These are phyloP conservation scores for Aculops lycopersici DNA, from an alignment of 1,140 invertebrate genomes.

Conservation along the genomic window DNA sequence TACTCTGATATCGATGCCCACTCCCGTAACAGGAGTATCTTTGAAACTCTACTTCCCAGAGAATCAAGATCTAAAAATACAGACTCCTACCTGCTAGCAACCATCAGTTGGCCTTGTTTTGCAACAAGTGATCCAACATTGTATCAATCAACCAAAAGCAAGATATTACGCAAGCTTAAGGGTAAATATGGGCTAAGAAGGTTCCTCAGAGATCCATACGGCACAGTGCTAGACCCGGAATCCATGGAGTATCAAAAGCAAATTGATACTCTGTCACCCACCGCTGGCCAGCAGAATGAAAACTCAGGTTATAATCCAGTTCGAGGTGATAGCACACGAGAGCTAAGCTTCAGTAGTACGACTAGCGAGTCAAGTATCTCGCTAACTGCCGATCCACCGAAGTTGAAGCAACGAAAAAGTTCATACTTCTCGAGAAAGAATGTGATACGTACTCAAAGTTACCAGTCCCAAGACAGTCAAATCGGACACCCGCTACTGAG, in stretches of 20 bases:
- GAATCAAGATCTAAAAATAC: constrained; percentile 71
- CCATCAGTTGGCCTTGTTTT: constrained; percentile 86
- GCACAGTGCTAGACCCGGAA: constrained; percentile 40
- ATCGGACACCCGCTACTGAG: background rate
- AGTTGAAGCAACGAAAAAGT: no score
- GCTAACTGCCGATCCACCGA: no score
- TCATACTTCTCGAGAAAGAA: no score
- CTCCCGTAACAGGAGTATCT: constrained; percentile 89
- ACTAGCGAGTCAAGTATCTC: no score
- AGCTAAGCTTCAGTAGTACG: no score
- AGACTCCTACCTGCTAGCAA: constrained; percentile 29
- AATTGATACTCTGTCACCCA: background rate
- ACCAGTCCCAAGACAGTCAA: background rate
- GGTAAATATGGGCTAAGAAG: constrained; percentile 73
- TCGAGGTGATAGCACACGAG: background rate
- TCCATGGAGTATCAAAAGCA: background rate
- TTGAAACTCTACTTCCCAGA: constrained; percentile 82
- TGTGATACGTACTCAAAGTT: no score
- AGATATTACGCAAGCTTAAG: constrained; percentile 47
- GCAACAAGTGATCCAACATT: constrained; percentile 73
- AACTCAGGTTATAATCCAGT: no score
- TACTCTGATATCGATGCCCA: constrained; percentile 99
- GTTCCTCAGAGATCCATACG: constrained; percentile 77
- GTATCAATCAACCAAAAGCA: constrained; percentile 50
- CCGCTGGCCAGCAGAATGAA: background rate